These are phyloP conservation scores for Trichomalopsis sarcophagae DNA, from an alignment of 1,140 invertebrate genomes.

Conservation along the genomic window DNA sequence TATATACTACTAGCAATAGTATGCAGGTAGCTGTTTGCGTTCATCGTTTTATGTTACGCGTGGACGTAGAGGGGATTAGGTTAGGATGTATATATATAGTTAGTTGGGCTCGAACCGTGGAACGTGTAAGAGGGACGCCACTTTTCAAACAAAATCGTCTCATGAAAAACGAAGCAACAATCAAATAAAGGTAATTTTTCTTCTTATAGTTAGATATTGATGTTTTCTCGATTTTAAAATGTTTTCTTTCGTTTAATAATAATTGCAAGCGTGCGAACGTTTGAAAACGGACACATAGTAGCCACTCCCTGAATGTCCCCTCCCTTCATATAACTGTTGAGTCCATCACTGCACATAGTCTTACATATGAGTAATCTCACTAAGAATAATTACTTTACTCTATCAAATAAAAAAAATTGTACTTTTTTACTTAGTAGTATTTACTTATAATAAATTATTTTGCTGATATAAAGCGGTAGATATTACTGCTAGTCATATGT, in stretches of 20 bases:
- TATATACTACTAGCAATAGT: too few relatives aligned
- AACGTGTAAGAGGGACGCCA: constrained; percentile 31
- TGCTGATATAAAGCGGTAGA: too few relatives aligned
- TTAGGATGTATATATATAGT: constrained; percentile 19
- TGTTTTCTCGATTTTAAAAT: not conserved
- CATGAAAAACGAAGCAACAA: constrained; percentile 11
- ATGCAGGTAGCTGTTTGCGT: too few relatives aligned
- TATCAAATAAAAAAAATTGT: not conserved
- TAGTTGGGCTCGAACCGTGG: not conserved
- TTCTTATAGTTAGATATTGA: not conserved
- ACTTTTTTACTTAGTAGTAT: not conserved
- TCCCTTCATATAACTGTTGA: constrained; percentile 36
- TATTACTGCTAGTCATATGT: too few relatives aligned
- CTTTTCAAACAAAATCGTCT: constrained; percentile 31
- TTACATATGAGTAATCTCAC: constrained; percentile 36
- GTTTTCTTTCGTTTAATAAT: not conserved
- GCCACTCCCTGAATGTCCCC: constrained; percentile 50
- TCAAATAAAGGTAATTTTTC: constrained; percentile 42
- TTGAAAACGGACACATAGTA: constrained; percentile 3
- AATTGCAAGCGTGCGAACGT: not conserved
- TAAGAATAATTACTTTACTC: not conserved
- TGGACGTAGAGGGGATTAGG: constrained; percentile 27
- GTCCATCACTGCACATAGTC: constrained; percentile 22
- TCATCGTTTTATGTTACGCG: not conserved
- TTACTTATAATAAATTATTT: not conserved